A percentile compares a stretch with the other conserved stretches of the same genome.
phyloP scores from a whole-genome alignment of 1,140 invertebrate species.

The Drepana arcuata region DNA sequence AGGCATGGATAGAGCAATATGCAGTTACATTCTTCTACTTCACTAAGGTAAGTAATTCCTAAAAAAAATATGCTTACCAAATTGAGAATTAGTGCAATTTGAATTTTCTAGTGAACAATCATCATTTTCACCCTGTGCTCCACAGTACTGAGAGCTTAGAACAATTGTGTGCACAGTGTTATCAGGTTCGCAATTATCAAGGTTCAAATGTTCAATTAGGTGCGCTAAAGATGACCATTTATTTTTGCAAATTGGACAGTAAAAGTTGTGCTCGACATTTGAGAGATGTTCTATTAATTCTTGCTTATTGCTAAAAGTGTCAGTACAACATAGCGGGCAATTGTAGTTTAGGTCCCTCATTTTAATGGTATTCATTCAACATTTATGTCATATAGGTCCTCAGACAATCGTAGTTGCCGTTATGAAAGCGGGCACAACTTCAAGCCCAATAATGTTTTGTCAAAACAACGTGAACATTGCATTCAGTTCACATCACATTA shows the following conservation, averaged over 20 bases:
- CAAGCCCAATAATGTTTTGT: too few relatives aligned
- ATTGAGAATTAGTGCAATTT: too few relatives aligned
- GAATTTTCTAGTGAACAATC: conserved; percentile 1
- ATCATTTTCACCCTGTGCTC: conserved; percentile 8
- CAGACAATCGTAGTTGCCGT: conserved; percentile 1
- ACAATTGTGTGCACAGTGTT: conserved; percentile 7
- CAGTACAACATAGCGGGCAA: conserved; percentile 77
- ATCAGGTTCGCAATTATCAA: conserved; percentile 31
- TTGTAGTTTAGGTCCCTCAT: conserved; percentile 71
- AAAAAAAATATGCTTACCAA: too few relatives aligned
- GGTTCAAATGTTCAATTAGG: conserved; percentile 71
- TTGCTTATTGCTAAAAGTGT: conserved; percentile 73
- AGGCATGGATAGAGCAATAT: too few relatives aligned
- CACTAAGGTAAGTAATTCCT: too few relatives aligned
- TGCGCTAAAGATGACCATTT: conserved; percentile 67
- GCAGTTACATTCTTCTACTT: too few relatives aligned
- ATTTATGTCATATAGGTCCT: not conserved
- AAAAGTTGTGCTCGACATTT: conserved; percentile 73
- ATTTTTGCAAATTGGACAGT: conserved; percentile 73
- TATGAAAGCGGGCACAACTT: conserved; percentile 15
- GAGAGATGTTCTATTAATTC: conserved; percentile 75
- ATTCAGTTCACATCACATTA: conserved; percentile 58
- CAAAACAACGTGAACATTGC: too few relatives aligned
- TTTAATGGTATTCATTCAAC: conserved; percentile 16
- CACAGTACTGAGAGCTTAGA: conserved; percentile 7